Evolutionary conservation across 2,888 invertebrate species (phyloP).

Genomic region (Cistogaster globosa): DNA sequence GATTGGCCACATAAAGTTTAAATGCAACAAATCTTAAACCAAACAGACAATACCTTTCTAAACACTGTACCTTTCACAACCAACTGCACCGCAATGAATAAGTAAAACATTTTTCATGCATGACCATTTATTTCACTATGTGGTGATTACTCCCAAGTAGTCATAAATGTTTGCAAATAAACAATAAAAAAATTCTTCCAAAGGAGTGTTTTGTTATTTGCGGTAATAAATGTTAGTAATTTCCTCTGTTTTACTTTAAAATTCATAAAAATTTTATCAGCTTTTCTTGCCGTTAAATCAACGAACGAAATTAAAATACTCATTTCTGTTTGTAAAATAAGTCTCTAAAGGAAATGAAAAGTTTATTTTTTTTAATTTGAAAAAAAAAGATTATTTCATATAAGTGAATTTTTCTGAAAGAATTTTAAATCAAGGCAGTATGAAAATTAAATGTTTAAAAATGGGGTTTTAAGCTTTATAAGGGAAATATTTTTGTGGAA

Average conservation of each 20-base stretch:
- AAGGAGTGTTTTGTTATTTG: constrained; percentile 52
- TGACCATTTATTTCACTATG: constrained; percentile 24
- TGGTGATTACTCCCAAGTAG: constrained; percentile 27
- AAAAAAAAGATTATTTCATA: too few relatives aligned
- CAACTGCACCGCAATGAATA: background rate
- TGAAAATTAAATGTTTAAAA: too few relatives aligned
- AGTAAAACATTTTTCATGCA: background rate
- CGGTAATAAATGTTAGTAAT: constrained; percentile 31
- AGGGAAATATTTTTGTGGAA: too few relatives aligned
- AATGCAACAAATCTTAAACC: background rate
- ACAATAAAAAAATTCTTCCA: background rate
- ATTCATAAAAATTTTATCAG: constrained; percentile 49
- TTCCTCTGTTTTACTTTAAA: constrained; percentile 37
- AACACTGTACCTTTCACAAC: background rate
- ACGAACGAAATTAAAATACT: constrained; percentile 39
- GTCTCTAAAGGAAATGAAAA: constrained; percentile 34
- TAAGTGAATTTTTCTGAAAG: too few relatives aligned
- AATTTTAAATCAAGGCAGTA: background rate
- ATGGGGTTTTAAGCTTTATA: too few relatives aligned
- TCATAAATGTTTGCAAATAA: constrained; percentile 42
- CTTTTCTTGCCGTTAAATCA: constrained; percentile 35
- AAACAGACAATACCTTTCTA: background rate
- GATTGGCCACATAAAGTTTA: too few relatives aligned
- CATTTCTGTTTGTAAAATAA: constrained; percentile 3
- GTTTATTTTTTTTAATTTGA: background rate